phyloP scores from a whole-genome alignment of 2,113 vertebrate species.

The Triplophysa rosa region DNA sequence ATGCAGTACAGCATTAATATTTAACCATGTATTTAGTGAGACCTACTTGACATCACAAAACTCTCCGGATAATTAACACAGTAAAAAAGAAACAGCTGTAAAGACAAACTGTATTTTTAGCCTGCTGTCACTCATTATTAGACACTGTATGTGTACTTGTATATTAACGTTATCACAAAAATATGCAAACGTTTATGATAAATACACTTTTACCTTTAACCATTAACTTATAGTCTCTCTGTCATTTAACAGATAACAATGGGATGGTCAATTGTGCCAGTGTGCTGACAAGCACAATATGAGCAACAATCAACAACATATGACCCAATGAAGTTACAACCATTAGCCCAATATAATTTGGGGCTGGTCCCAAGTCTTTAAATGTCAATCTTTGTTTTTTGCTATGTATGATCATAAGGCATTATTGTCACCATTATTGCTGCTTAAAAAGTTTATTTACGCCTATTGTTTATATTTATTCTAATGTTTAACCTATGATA shows the following conservation, averaged over 20 bases:
- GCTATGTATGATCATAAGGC: background rate
- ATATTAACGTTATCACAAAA: background rate
- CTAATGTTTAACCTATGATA: background rate
- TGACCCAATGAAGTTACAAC: background rate
- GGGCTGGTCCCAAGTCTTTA: background rate
- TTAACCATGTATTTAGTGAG: conserved; percentile 47
- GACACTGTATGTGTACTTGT: background rate
- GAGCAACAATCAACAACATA: background rate
- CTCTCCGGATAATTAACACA: conserved; percentile 36
- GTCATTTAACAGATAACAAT: conserved; percentile 30
- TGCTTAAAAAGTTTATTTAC: background rate
- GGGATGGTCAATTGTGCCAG: conserved; percentile 7
- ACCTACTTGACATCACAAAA: conserved; percentile 39
- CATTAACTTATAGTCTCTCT: background rate
- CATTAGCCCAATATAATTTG: conserved; percentile 4
- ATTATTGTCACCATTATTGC: background rate
- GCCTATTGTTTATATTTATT: background rate
- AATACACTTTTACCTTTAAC: background rate
- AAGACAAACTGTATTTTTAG: background rate
- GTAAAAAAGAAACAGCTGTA: conserved; percentile 13
- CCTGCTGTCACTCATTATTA: background rate
- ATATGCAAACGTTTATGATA: background rate
- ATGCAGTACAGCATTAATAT: conserved; percentile 52
- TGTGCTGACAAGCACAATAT: background rate
- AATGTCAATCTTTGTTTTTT: background rate